phyloP scores from a whole-genome alignment of 2,113 vertebrate species.

The Cervus canadensis region DNA sequence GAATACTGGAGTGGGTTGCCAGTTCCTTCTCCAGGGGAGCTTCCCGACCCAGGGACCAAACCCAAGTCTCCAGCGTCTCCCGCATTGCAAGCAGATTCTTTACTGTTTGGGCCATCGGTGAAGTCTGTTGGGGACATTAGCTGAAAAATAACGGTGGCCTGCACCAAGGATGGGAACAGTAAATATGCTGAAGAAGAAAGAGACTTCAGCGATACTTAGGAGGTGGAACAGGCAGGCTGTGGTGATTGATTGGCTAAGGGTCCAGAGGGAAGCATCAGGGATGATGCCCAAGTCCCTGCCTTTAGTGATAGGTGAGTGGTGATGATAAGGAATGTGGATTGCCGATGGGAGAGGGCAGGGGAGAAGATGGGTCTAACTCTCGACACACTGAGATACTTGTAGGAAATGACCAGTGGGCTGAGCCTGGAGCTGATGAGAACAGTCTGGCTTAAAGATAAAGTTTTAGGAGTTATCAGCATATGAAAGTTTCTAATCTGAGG shows the following conservation, averaged over 20 bases:
- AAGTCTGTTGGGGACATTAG: not conserved
- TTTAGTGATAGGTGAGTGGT: not conserved
- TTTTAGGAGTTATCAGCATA: not conserved
- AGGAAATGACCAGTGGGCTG: not conserved
- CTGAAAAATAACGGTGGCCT: not conserved
- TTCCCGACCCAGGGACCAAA: not conserved
- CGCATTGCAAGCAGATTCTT: not conserved
- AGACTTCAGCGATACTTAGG: not conserved
- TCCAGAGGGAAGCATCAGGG: not conserved
- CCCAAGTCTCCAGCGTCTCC: not conserved
- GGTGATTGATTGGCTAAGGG: not conserved
- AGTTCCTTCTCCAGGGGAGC: not conserved
- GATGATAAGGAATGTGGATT: not conserved
- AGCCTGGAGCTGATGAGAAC: not conserved
- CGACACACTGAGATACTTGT: not conserved
- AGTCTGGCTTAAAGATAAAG: not conserved
- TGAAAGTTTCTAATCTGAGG: not conserved
- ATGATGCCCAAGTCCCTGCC: not conserved
- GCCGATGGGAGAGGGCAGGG: not conserved
- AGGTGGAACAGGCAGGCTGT: not conserved
- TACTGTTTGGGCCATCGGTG: not conserved
- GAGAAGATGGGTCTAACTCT: not conserved
- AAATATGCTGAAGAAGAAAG: not conserved
- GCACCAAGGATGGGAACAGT: not conserved
- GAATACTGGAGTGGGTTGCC: not conserved